A percentile compares a stretch with the other conserved stretches of the same genome.
phyloP scores from a whole-genome alignment of 2,888 invertebrate species.

The Scelioninae gen. 2 region DNA sequence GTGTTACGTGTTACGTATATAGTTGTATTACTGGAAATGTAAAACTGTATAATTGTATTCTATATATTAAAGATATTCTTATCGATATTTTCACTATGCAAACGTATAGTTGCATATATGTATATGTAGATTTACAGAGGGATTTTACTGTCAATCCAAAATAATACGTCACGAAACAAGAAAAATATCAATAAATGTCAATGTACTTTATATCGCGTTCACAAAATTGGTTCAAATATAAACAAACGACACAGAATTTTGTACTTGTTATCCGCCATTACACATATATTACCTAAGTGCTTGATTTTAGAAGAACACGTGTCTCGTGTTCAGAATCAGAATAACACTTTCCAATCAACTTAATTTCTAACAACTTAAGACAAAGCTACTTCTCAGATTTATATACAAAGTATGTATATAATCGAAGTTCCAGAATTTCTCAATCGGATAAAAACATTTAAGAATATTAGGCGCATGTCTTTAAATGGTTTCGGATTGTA shows the following conservation, averaged over 20 bases:
- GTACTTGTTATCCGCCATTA: neutral
- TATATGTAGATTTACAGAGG: constrained; percentile 38
- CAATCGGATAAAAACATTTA: constrained; percentile 37
- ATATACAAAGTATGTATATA: constrained; percentile 21
- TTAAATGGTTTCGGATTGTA: constrained; percentile 24
- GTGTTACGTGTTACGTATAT: too few species aligned
- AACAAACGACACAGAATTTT: constrained; percentile 15
- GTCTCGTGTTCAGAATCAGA: neutral
- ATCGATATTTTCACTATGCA: neutral
- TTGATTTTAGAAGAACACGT: constrained; percentile 3
- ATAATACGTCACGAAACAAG: constrained; percentile 29
- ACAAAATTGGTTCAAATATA: constrained; percentile 44
- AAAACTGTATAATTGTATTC: neutral
- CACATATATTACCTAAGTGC: constrained; percentile 28
- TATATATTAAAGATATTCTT: neutral
- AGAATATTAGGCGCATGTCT: constrained; percentile 34
- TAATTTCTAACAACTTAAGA: neutral
- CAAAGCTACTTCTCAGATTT: neutral
- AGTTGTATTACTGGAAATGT: too few species aligned
- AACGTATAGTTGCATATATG: constrained; percentile 30
- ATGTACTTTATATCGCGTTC: constrained; percentile 43
- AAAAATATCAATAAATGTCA: neutral
- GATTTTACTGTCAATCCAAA: constrained; percentile 31
- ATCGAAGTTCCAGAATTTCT: constrained; percentile 48
- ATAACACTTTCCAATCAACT: constrained; percentile 2